Evolutionary conservation across 2,888 invertebrate genomes (phyloP), one percentile per base, ranked within the genome.

Genomic region (Tanypteryx hageni): DNA sequence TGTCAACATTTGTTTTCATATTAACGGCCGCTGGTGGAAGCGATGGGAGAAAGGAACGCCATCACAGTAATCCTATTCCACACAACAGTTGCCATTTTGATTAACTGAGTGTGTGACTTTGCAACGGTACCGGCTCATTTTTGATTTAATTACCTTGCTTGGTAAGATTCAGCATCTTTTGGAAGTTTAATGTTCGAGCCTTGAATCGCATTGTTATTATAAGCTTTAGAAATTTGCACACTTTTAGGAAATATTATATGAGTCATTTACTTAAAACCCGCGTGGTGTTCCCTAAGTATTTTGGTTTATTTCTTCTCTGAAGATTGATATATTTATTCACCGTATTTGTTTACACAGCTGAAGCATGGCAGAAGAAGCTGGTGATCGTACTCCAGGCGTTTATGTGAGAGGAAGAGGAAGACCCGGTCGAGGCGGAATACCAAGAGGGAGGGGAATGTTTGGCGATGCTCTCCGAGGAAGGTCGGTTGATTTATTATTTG

Each of bases 81-180:
- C 68, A 68, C n/a, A 64, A 68, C 89, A 89, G 89, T 44, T 89
- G 89, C 89, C 89, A 89, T 89, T 89, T 89, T 89, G 89, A 89
- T 89, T 31, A 64, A 61, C 5, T 16, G 64, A 44, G 31, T 44
- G 61, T 64, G 89, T 44, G 9, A 44, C 61, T 31, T 13, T 18
- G 61, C 16, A 18, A 64, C 31, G 59, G 44, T 89, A 61, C 89
- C 89, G 89, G 89, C 89, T 64, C 44, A 44, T 44, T 56, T 61
- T 64, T 64, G 8, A n/a, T 44, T 64, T 89, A 18, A 44, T 13
- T 64, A n/a, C 9, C 14, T 11, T 18, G 22, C 31, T 18, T 14
- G 64, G 68, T 89, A 56, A 89, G 64, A 64, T n/a, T 68, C 14
- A 10, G 5, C 44, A 11, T 8, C 31, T 44, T 44, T 56, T 44